Evolutionary conservation across 2,888 invertebrate genomes (phyloP).

Genomic region (Linnaemya vulpina): DNA sequence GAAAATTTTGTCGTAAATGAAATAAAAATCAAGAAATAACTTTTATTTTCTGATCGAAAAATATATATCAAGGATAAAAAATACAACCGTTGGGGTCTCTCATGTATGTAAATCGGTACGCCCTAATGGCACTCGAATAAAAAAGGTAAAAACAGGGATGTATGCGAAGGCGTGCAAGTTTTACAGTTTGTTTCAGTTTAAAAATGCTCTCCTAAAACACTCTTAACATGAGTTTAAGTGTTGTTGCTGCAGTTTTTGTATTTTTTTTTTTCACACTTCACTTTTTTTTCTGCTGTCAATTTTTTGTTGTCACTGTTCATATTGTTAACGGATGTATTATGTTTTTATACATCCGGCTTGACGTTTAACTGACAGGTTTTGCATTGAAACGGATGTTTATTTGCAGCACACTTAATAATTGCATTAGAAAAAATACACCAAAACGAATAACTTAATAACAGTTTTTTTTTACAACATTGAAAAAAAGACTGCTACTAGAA

Average conservation of each 20-base stretch:
- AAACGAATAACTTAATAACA: slow-evolving; percentile 21
- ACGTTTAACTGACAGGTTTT: slow-evolving; percentile 68
- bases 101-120: too few relatives aligned
- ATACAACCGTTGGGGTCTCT: too few relatives aligned
- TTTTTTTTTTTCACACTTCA: background rate
- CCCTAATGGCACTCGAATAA: too few relatives aligned
- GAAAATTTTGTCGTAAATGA: too few relatives aligned
- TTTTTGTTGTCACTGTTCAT: slow-evolving; percentile 31
- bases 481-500: slow-evolving; percentile 4
- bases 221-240: slow-evolving; percentile 20
- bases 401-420: slow-evolving; percentile 65
- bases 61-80: too few relatives aligned
- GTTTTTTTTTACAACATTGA: background rate
- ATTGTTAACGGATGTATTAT: slow-evolving; percentile 64
- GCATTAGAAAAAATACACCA: slow-evolving; percentile 58
- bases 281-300: slow-evolving; percentile 18
- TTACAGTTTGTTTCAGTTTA: background rate
- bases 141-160: too few relatives aligned
- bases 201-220: slow-evolving; percentile 11
- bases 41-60: too few relatives aligned
- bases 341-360: slow-evolving; percentile 62
- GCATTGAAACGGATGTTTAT: slow-evolving; percentile 68
- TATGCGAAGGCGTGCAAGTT: background rate
- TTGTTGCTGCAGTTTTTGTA: too few relatives aligned
- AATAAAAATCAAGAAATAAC: too few relatives aligned